Evolutionary conservation across 2,888 invertebrate genomes (phyloP), one percentile per base, ranked within the genome.

Genomic region (Seira ritae): DNA sequence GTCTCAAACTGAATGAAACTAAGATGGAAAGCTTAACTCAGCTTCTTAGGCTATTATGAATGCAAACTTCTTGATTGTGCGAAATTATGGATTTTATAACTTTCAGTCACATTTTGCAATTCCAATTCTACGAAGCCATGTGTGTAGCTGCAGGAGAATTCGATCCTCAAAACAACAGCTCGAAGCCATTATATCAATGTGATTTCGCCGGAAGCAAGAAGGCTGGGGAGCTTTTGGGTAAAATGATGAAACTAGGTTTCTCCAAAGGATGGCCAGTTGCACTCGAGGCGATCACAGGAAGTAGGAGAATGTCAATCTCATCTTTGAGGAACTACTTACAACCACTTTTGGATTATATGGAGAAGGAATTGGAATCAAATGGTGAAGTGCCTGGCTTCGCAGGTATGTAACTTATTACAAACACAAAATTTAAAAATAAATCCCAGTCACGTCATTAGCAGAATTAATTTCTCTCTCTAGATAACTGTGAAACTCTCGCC

Each of bases 111-210:
- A 92, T 97, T 3, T 91, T 97, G 80, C 96, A 97, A 91, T 97
- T 96, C 91, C 97, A 97, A 92, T 93, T 97, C 73, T 95, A 94
- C 90, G 94, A 95, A 88, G 94, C 95, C 62, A 91, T 97, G 84
- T 97, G 97, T 90, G 90, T 92, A 0, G 95, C 93, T 1, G 92
- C 96, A 0, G 95, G 95, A 0, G 94, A 96, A 88, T 87, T 88
- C 6, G 91, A 91, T 15, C 50, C 50, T 8, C 12, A 50, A 12
- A n/a, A 50, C 15, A 74, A 37, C 6, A 65, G 20, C n/a, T 72
- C 87, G 1, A 87, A 88, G 70, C 90, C 92, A 0, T 90, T 92
- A 17, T 90, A 92, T 87, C 90, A 90, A 66, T 92, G 92, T 89
- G 92, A 92, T 86, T 91, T 92, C 80, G 90, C 91, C 87, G 89